Conservation (phyloP, 2,113 vertebrate genomes). For the Seriola aureovittata region DNA sequence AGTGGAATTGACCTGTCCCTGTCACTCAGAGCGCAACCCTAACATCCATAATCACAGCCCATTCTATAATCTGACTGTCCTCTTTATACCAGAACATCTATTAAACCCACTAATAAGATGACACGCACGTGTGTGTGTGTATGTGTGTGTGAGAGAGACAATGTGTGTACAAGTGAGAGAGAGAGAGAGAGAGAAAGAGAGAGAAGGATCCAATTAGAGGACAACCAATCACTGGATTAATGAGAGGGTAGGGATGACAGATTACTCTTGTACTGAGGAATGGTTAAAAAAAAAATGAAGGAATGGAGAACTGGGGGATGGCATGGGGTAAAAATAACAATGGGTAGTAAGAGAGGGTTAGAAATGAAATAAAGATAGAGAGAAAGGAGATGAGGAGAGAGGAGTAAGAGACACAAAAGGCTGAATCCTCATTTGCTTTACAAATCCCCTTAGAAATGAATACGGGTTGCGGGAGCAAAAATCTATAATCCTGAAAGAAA, state of each 20-base stretch:
- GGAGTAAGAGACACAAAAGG: slow-evolving; percentile 47
- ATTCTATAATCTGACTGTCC: slow-evolving; percentile 70
- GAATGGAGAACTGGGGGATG: slow-evolving; percentile 5
- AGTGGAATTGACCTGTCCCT: slow-evolving; percentile 48
- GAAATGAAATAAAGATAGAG: slow-evolving; percentile 36
- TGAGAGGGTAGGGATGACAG: slow-evolving; percentile 76
- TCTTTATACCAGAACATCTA: slow-evolving; percentile 75
- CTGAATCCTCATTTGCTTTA: slow-evolving; percentile 57
- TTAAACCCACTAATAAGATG: slow-evolving; percentile 85
- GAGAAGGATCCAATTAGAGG: slow-evolving; percentile 79
- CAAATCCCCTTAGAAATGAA: slow-evolving; percentile 65
- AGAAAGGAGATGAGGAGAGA: slow-evolving; percentile 28
- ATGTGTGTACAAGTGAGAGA: slow-evolving; percentile 5
- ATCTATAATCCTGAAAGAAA: slow-evolving; percentile 57
- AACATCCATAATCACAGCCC: slow-evolving; percentile 78
- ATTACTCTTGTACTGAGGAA: slow-evolving; percentile 36
- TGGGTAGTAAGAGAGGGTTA: slow-evolving; percentile 17
- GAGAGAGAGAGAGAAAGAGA: neutral
- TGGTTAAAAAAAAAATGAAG: neutral
- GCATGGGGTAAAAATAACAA: slow-evolving; percentile 35
- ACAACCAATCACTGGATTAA: slow-evolving; percentile 84
- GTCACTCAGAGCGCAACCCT: slow-evolving; percentile 71
- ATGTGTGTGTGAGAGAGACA: slow-evolving; percentile 4
- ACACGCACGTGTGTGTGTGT: slow-evolving; percentile 55
- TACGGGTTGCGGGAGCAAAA: slow-evolving; percentile 33